Conservation (phyloP, 2,797 vertebrate genomes). For the Falco berigora region DNA sequence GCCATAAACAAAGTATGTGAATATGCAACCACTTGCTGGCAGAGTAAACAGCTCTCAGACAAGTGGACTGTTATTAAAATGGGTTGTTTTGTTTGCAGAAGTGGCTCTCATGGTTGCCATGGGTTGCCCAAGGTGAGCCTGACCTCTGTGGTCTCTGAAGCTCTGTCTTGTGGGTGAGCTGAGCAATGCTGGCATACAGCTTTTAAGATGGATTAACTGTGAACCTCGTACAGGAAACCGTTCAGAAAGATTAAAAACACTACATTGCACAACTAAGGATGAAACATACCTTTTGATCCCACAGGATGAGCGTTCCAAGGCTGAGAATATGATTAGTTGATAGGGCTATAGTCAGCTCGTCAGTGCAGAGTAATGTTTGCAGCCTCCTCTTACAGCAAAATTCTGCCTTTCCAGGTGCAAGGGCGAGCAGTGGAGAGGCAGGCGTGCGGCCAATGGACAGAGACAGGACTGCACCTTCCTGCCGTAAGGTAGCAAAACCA, state of each 20-base stretch:
- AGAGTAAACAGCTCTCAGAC: neutral
- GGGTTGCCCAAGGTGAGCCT: neutral
- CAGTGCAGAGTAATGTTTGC: neutral
- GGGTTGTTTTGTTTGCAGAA: neutral
- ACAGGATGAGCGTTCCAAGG: neutral
- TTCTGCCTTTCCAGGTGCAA: neutral
- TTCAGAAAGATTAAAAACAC: neutral
- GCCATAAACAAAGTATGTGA: neutral
- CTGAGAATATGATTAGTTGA: neutral
- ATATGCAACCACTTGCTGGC: neutral
- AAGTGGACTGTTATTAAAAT: neutral
- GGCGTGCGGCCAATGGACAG: accelerated
- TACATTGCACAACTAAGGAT: neutral
- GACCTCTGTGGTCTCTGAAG: neutral
- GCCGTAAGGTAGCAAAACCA: neutral
- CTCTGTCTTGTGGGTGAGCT: neutral
- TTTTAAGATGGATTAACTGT: neutral
- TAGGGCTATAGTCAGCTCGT: neutral
- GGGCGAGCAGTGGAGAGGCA: neutral
- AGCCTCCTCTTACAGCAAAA: neutral
- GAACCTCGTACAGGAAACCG: neutral
- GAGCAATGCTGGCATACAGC: neutral
- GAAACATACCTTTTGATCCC: neutral
- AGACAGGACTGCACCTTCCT: neutral
- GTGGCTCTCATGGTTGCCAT: neutral